Evolutionary conservation across 2,113 vertebrate species (phyloP), one percentile per base, ranked within the genome.

Genomic region (Prunella fulvescens): DNA sequence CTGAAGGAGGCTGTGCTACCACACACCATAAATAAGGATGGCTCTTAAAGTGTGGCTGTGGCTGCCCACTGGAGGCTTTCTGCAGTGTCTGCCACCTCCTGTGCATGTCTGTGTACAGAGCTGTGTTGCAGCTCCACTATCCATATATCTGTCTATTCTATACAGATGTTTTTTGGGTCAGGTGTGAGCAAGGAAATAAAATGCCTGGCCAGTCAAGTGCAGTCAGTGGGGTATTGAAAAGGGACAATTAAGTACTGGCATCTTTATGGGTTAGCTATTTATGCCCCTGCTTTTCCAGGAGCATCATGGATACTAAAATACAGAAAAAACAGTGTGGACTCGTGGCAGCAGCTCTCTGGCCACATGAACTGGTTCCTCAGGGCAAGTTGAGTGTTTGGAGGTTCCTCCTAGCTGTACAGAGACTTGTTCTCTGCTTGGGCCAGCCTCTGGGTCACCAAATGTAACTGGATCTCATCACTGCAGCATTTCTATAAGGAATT

Each of bases 251-350:
- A 79, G 14, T 90, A 39, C 2, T 9, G 54, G 66, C 62, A 44
- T 80, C 56, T 95, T 96, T 94, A 93, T 92, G 79, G 39, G 37
- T 37, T 86, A 76, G 67, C n/a, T 94, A 3, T 93, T 88, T 93
- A 93, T 81, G 65, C 45, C 35, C 20, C 69, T 92, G 44, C 81
- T 65, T 80, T 61, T 88, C 61, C 65, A 95, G 77, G 57, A 86
- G 81, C 44, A 56, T 67, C 18, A 7, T 2, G 6, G 57, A 33
- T 60, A 48, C 57, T 72, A 45, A 81, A 94, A 71, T 60, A 84
- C 35, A 48, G 57, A 47, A 77, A 81, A 79, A 61, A 6, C 25
- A 12, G n/a, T 4, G 2, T 7, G 24, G 53, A 53, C 37, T 37
- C 9, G 37, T 37, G 37, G 37, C 37, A 37, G 37, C 37, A 37